Conservation (phyloP, 1,140 invertebrate genomes). For the Plutomurus gul region DNA sequence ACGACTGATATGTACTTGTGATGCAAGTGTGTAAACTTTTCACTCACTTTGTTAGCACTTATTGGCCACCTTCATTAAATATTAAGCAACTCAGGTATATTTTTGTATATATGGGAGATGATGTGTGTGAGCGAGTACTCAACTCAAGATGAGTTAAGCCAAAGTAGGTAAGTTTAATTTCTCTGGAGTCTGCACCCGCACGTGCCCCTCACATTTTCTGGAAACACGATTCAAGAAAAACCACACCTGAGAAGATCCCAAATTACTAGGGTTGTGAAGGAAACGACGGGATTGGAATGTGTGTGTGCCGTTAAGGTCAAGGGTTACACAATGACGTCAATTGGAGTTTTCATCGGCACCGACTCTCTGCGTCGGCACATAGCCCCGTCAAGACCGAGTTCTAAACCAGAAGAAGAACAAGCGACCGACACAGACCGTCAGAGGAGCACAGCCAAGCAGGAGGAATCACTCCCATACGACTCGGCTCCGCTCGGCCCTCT, state of each 20-base stretch:
- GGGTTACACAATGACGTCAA: conserved; percentile 46
- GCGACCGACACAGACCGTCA: conserved; percentile 9
- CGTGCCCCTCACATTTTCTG: conserved; percentile 39
- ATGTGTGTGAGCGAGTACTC: no score
- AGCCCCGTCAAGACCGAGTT: conserved; percentile 8
- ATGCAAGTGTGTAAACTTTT: conserved; percentile 4
- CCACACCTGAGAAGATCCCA: conserved; percentile 29
- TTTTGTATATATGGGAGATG: no score
- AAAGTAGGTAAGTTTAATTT: conserved; percentile 15
- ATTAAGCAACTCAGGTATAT: background rate
- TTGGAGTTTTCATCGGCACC: conserved; percentile 32
- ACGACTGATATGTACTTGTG: background rate
- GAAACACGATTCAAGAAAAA: background rate
- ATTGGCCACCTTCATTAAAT: background rate
- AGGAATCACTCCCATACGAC: conserved; percentile 16
- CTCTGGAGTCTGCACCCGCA: background rate
- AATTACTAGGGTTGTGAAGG: conserved; percentile 15
- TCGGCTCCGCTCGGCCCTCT: background rate
- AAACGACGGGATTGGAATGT: conserved; percentile 4
- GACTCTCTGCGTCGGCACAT: conserved; percentile 30
- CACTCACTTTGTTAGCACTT: background rate
- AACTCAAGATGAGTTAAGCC: background rate
- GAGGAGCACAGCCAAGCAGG: background rate
- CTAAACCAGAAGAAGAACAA: background rate
- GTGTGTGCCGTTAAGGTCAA: conserved; percentile 43